These are phyloP conservation scores for Scopus umbretta DNA, from an alignment of 2,113 vertebrate species.

Conservation along the genomic window DNA sequence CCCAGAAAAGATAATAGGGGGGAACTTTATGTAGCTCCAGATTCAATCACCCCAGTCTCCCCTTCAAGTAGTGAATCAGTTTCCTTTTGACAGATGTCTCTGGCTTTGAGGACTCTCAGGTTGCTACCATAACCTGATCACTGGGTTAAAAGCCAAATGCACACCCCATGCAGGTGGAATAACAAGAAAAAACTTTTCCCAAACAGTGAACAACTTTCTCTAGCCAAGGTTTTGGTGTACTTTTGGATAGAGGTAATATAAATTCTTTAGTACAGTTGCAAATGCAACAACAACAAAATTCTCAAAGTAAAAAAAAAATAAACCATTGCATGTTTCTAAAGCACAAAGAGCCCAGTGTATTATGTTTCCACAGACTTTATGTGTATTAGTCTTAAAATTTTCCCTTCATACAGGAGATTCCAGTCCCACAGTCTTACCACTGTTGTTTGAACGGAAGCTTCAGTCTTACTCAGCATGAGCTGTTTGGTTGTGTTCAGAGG, in stretches of 20 bases:
- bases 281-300: not conserved
- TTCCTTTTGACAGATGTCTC: not conserved
- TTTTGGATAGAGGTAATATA: not conserved
- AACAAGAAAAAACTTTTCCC: not conserved
- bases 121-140: not conserved
- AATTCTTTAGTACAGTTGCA: not conserved
- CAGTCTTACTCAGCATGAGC: not conserved
- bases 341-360: conserved; percentile 41
- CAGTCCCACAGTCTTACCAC: conserved; percentile 44
- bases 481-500: not conserved
- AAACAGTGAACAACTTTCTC: not conserved
- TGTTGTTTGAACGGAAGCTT: conserved; percentile 11
- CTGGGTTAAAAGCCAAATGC: not conserved
- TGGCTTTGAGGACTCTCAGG: not conserved
- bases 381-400: conserved; percentile 1
- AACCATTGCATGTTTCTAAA: not conserved
- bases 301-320: not conserved
- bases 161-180: not conserved
- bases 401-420: conserved; percentile 44
- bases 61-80: not conserved
- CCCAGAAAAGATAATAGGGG: not conserved
- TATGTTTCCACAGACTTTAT: conserved; percentile 27
- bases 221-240: not conserved
- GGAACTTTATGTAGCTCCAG: not conserved
- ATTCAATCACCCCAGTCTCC: not conserved